Percentiles rank a stretch among this genome's conserved stretches.
Evolutionary conservation across 1,140 invertebrate species (phyloP).

Genomic region (Cheumatopsyche charites): DNA sequence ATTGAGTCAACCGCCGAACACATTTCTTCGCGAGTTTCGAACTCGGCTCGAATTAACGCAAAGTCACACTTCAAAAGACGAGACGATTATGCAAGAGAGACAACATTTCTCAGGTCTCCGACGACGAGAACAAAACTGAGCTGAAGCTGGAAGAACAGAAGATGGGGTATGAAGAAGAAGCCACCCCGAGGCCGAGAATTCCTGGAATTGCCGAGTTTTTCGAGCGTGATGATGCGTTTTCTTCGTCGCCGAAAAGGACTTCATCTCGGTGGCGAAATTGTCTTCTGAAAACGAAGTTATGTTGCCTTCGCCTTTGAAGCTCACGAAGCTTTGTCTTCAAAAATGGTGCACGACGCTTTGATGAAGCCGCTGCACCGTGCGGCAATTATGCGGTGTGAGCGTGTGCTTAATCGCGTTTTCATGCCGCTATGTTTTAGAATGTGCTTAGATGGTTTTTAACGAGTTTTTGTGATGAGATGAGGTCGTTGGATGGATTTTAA

Average conservation of each 20-base stretch:
- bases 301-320: too few species aligned
- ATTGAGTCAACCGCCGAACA: too few species aligned
- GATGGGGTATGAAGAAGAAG: not conserved
- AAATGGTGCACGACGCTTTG: not conserved
- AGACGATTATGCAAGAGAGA: slow-evolving; percentile 31
- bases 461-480: too few species aligned
- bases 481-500: too few species aligned
- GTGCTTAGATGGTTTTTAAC: too few species aligned
- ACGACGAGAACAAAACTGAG: too few species aligned
- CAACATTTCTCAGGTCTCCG: slow-evolving; percentile 23
- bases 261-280: slow-evolving; percentile 23
- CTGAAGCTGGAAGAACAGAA: not conserved
- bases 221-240: slow-evolving; percentile 24
- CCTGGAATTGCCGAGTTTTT: slow-evolving; percentile 25
- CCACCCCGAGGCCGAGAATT: not conserved
- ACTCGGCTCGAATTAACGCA: slow-evolving; percentile 23
- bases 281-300: slow-evolving; percentile 18
- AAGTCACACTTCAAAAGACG: slow-evolving; percentile 18
- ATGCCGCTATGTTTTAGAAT: too few species aligned
- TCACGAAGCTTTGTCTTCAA: slow-evolving; percentile 8
- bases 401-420: too few species aligned
- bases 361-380: too few species aligned
- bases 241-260: slow-evolving; percentile 12
- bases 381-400: too few species aligned
- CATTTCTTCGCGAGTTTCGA: slow-evolving; percentile 16